These are phyloP conservation scores for Syritta pipiens DNA, from an alignment of 2,888 invertebrate species.

Conservation along the genomic window DNA sequence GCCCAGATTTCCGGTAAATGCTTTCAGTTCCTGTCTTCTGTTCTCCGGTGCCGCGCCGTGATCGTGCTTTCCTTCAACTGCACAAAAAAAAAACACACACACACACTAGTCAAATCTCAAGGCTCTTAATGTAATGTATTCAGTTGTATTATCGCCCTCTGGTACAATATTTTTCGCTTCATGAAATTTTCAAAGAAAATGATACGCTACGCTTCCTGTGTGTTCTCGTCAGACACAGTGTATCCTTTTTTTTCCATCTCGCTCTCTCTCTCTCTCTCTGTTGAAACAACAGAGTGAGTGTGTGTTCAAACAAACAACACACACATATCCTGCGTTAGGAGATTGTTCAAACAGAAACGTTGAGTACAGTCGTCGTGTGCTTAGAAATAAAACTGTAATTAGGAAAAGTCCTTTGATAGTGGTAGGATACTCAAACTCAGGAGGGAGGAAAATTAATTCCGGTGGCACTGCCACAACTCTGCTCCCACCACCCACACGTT, in stretches of 20 bases:
- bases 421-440: no score
- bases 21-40: not conserved
- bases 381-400: slow-evolving; percentile 29
- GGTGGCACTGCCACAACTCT: no score
- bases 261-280: no score
- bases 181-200: slow-evolving; percentile 22
- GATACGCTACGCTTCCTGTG: slow-evolving; percentile 6
- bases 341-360: not conserved
- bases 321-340: slow-evolving; percentile 9
- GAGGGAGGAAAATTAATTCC: no score
- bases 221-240: not conserved
- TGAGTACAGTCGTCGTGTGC: not conserved
- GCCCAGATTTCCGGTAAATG: slow-evolving; percentile 13
- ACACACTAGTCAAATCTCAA: slow-evolving; percentile 6
- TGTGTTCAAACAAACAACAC: not conserved
- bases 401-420: not conserved
- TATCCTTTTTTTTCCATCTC: slow-evolving; percentile 11
- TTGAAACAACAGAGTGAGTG: slow-evolving; percentile 21
- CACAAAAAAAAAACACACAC: no score
- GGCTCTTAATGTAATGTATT: slow-evolving; percentile 6
- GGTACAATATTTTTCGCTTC: slow-evolving; percentile 14
- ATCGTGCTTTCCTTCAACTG: not conserved
- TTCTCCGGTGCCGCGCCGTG: not conserved
- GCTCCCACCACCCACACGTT: no score
- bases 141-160: not conserved